Evolutionary conservation across 2,113 vertebrate species (phyloP).

Genomic region (Daboia siamensis): DNA sequence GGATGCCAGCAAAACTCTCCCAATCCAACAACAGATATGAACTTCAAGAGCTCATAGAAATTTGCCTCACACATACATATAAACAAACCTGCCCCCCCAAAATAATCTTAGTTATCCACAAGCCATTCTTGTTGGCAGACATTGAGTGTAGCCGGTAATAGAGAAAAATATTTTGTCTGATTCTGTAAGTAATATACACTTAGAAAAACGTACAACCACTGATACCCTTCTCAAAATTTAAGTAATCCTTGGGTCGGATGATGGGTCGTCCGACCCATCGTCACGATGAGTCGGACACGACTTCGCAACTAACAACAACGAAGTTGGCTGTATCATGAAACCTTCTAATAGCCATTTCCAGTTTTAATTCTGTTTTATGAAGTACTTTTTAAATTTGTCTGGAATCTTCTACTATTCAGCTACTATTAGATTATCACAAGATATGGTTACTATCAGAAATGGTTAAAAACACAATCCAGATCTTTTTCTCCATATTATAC

Average conservation of each 20-base stretch:
- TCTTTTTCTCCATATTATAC: background rate
- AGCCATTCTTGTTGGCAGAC: background rate
- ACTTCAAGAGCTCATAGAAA: background rate
- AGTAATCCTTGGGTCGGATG: too few relatives aligned
- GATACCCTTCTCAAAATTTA: background rate
- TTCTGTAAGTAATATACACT: background rate
- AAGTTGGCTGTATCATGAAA: background rate
- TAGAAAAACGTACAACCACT: background rate
- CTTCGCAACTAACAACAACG: too few relatives aligned
- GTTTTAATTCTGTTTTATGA: background rate
- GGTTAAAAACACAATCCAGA: background rate
- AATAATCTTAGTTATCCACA: background rate
- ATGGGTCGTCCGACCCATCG: too few relatives aligned
- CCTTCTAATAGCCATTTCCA: background rate
- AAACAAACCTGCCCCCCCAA: background rate
- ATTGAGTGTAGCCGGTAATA: background rate
- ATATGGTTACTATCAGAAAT: background rate
- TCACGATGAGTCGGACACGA: background rate
- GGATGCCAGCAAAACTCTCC: background rate
- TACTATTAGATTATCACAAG: background rate
- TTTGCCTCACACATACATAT: background rate
- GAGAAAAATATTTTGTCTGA: background rate
- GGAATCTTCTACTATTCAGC: background rate
- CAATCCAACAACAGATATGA: background rate
- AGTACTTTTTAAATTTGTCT: background rate